A percentile compares a stretch with the other conserved stretches of the same genome.
Conservation (phyloP, 2,888 invertebrate species). For the Tuberolachnus salignus region DNA sequence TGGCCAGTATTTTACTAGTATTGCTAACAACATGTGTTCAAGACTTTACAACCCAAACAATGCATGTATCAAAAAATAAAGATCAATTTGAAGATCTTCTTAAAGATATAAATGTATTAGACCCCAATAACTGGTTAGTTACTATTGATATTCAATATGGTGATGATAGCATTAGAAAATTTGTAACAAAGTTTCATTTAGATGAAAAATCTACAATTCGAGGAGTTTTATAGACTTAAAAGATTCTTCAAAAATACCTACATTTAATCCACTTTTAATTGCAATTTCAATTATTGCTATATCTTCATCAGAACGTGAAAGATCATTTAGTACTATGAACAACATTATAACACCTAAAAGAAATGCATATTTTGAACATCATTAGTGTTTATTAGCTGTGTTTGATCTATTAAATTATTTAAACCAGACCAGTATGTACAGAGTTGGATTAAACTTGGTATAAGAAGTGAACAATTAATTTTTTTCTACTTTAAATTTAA, state of each 20-base stretch:
- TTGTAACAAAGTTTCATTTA: not conserved
- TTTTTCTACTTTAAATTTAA: no score
- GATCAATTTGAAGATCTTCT: not conserved
- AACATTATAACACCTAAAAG: not conserved
- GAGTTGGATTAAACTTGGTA: conserved; percentile 1
- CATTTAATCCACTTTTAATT: conserved; percentile 17
- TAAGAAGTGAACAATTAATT: no score
- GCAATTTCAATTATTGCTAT: conserved; percentile 13
- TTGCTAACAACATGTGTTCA: not conserved
- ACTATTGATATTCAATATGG: not conserved
- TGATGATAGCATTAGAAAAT: not conserved
- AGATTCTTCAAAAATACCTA: not conserved
- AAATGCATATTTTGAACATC: not conserved
- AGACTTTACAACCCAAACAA: not conserved
- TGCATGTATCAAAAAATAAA: conserved; percentile 1
- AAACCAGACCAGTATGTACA: not conserved
- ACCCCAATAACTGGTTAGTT: not conserved
- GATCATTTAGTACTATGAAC: conserved; percentile 11
- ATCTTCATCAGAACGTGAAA: conserved; percentile 10
- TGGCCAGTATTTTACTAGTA: no score
- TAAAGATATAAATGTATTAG: not conserved
- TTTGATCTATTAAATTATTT: not conserved
- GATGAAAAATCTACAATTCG: conserved; percentile 15
- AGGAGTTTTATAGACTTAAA: conserved; percentile 11
- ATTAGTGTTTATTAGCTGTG: conserved; percentile 6